Evolutionary conservation across 2,888 invertebrate species (phyloP).

Genomic region (Neoaliturus tenellus): DNA sequence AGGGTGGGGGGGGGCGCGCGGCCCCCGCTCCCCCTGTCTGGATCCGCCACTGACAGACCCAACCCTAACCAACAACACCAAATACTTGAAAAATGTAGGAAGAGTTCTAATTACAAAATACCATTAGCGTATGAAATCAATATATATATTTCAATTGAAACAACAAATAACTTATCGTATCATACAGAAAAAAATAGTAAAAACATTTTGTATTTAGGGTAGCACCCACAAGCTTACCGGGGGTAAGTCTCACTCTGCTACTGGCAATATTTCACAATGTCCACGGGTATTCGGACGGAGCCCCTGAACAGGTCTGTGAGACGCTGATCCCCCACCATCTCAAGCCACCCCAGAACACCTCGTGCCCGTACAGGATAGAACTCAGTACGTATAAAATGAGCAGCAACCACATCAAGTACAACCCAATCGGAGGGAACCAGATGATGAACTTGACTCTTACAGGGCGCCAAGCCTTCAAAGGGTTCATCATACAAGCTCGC

Average conservation of each 20-base stretch:
- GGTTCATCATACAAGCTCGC: slow-evolving; percentile 81
- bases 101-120: no score
- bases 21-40: no score
- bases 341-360: slow-evolving; percentile 73
- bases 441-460: slow-evolving; percentile 44
- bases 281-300: slow-evolving; percentile 78
- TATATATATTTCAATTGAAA: no score
- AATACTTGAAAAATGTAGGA: no score
- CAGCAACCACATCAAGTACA: slow-evolving; percentile 26
- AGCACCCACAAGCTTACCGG: neutral
- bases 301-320: slow-evolving; percentile 78
- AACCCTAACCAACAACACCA: no score
- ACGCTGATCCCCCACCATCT: slow-evolving; percentile 83
- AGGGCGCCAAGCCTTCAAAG: slow-evolving; percentile 73
- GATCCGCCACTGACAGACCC: no score
- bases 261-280: neutral
- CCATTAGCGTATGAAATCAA: no score
- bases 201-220: neutral
- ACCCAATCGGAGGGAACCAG: slow-evolving; percentile 28
- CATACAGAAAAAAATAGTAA: no score
- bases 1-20: no score
- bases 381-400: slow-evolving; percentile 42
- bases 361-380: slow-evolving; percentile 78
- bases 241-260: neutral
- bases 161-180: no score